Evolutionary conservation across 2,888 invertebrate genomes (phyloP).

Genomic region (Scaeva pyrastri): DNA sequence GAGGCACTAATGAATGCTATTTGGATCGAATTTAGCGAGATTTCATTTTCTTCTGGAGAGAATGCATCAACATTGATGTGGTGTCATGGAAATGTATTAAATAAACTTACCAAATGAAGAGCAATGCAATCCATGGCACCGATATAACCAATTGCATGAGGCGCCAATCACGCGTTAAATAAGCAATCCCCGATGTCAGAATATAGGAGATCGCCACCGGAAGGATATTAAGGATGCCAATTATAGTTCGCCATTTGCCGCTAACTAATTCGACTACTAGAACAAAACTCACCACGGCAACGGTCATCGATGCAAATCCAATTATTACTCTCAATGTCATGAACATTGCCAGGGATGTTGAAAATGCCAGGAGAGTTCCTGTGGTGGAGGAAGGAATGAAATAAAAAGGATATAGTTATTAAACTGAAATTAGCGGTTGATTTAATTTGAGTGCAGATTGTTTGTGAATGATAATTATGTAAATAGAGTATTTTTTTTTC

Average conservation of each 20-base stretch:
- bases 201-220: slow-evolving; percentile 87
- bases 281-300: slow-evolving; percentile 88
- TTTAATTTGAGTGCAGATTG: background rate
- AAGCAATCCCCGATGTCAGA: slow-evolving; percentile 86
- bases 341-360: slow-evolving; percentile 86
- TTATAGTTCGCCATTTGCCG: slow-evolving; percentile 87
- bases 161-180: slow-evolving; percentile 86
- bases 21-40: too few relatives aligned
- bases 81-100: slow-evolving; percentile 15
- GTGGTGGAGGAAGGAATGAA: slow-evolving; percentile 30
- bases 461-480: too few relatives aligned
- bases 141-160: slow-evolving; percentile 85
- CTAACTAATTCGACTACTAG: slow-evolving; percentile 88
- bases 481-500: too few relatives aligned
- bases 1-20: background rate
- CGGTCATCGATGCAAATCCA: slow-evolving; percentile 87
- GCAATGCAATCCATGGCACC: slow-evolving; percentile 85
- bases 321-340: slow-evolving; percentile 85
- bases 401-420: background rate
- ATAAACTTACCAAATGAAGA: slow-evolving; percentile 85
- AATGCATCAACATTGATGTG: background rate
- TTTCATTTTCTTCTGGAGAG: background rate
- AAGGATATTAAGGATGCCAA: slow-evolving; percentile 87
- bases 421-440: background rate
- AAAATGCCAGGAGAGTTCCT: slow-evolving; percentile 85